Percentiles rank a stretch among this genome's conserved stretches.
These are phyloP conservation scores for Mystacides longicornis DNA, from an alignment of 2,888 invertebrate species.

Conservation along the genomic window DNA sequence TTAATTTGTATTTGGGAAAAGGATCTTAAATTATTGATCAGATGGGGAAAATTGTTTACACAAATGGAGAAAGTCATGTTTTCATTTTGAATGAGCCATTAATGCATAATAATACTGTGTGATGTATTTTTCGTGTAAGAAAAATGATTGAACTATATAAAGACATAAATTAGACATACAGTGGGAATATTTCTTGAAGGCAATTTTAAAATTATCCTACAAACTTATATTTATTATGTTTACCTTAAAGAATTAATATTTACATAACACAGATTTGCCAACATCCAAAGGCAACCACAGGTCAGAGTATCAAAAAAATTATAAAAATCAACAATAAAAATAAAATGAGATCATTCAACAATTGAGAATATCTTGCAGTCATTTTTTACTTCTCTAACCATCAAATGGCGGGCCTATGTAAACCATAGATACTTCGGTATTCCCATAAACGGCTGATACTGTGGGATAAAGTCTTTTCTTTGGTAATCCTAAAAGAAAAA, in stretches of 20 bases:
- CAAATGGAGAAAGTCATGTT: too few relatives aligned
- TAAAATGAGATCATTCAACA: conserved; percentile 1
- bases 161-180: too few relatives aligned
- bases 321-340: neutral
- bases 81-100: too few relatives aligned
- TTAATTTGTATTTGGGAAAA: too few relatives aligned
- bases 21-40: too few relatives aligned
- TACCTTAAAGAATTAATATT: conserved; percentile 4
- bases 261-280: conserved; percentile 12
- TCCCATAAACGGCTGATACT: conserved; percentile 97
- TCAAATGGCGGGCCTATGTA: conserved; percentile 95
- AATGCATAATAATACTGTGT: too few relatives aligned
- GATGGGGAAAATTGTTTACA: too few relatives aligned
- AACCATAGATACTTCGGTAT: conserved; percentile 98
- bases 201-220: too few relatives aligned
- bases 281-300: conserved; percentile 21
- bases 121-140: too few relatives aligned
- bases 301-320: conserved; percentile 9
- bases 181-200: too few relatives aligned
- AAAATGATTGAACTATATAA: too few relatives aligned
- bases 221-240: neutral
- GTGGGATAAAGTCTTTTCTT: conserved; percentile 91
- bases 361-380: neutral
- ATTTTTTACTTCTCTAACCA: conserved; percentile 57
- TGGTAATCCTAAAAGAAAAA: conserved; percentile 64